Conservation (phyloP, 2,888 invertebrate genomes). For the Fragum fragum region DNA sequence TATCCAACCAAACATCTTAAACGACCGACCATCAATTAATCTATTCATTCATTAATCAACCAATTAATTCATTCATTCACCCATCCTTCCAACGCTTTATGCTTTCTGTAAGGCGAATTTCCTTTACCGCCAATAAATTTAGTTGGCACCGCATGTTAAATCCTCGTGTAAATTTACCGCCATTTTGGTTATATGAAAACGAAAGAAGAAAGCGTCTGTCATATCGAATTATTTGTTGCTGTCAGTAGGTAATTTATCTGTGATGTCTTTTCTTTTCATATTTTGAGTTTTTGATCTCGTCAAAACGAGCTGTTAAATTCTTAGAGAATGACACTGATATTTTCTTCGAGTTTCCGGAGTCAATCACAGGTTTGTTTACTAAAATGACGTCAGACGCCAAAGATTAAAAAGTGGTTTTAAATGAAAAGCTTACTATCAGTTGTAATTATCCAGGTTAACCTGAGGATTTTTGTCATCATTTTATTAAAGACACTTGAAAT, state of each 20-base stretch:
- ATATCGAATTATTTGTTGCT: background rate
- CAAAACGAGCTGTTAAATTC: background rate
- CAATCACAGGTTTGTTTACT: slow-evolving; percentile 22
- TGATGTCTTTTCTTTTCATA: background rate
- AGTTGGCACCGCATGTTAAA: background rate
- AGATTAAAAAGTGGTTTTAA: background rate
- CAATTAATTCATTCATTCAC: background rate
- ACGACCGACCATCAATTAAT: no score
- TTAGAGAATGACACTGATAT: background rate
- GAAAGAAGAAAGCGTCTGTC: slow-evolving; percentile 31
- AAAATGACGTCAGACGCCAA: slow-evolving; percentile 25
- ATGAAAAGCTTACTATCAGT: no score
- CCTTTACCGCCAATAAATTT: background rate
- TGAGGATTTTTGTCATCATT: no score
- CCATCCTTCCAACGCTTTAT: no score
- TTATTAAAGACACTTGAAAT: no score
- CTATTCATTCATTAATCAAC: slow-evolving; percentile 26
- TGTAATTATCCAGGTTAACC: no score
- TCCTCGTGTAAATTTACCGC: slow-evolving; percentile 45
- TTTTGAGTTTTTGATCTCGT: background rate
- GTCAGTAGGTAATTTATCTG: background rate
- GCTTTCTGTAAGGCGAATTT: background rate
- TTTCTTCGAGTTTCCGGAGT: background rate
- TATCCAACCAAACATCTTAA: no score
- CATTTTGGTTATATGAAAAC: slow-evolving; percentile 44